Evolutionary conservation across 2,888 invertebrate genomes (phyloP).

Genomic region (Neuroscelio doddi): DNA sequence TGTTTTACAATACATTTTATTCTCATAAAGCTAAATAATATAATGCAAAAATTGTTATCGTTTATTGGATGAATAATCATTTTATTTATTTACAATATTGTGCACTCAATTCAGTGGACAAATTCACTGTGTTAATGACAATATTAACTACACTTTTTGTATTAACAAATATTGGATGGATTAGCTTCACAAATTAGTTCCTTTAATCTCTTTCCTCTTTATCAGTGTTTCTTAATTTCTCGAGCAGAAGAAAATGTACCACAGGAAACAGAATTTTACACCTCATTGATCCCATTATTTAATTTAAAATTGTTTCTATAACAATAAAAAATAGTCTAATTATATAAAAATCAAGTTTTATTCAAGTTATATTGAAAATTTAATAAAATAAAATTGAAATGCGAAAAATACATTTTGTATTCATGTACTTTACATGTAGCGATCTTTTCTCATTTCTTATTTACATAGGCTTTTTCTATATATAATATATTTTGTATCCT

Average conservation of each 20-base stretch:
- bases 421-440: no score
- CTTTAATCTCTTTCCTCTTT: slow-evolving; percentile 21
- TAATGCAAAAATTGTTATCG: slow-evolving; percentile 21
- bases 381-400: no score
- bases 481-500: slow-evolving; percentile 23
- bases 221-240: slow-evolving; percentile 12
- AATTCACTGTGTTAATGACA: background rate
- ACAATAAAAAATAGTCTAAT: no score
- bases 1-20: no score
- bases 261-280: no score
- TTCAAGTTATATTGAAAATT: no score
- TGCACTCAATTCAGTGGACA: slow-evolving; percentile 5
- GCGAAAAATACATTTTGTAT: no score
- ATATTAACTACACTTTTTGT: background rate
- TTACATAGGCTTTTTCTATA: slow-evolving; percentile 21
- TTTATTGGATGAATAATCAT: slow-evolving; percentile 15
- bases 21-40: no score
- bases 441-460: slow-evolving; percentile 24
- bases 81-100: slow-evolving; percentile 33
- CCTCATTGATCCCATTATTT: no score
- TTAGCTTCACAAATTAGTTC: slow-evolving; percentile 21
- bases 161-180: background rate
- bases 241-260: no score
- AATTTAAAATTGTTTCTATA: no score
- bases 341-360: no score